A percentile compares a stretch with the other conserved stretches of the same genome.
phyloP scores from a whole-genome alignment of 2,888 invertebrate genomes.

The Bugula neritina region DNA sequence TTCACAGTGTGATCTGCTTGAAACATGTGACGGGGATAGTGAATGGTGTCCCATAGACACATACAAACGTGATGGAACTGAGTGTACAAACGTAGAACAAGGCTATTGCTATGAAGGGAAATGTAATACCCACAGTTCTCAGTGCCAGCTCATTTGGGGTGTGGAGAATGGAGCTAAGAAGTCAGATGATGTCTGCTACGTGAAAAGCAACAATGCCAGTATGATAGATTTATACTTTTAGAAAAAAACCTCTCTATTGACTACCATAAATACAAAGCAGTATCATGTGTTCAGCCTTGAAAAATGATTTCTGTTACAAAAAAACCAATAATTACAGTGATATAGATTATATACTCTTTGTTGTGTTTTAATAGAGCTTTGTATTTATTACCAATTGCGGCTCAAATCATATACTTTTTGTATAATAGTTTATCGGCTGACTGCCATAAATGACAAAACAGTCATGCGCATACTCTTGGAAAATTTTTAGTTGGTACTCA shows the following conservation, averaged over 20 bases:
- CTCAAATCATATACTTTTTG: too few species aligned
- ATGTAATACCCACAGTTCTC: constrained; percentile 81
- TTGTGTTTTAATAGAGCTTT: too few species aligned
- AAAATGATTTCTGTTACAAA: constrained; percentile 66
- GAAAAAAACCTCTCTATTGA: too few species aligned
- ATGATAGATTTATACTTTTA: too few species aligned
- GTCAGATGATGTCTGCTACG: constrained; percentile 73
- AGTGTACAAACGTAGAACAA: constrained; percentile 63
- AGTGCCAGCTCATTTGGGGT: constrained; percentile 90
- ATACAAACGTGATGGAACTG: constrained; percentile 78
- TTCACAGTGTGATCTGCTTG: constrained; percentile 89
- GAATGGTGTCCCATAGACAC: constrained; percentile 89
- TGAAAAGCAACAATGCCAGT: constrained; percentile 67
- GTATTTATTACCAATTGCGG: too few species aligned
- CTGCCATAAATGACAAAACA: too few species aligned
- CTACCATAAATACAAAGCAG: constrained; percentile 83
- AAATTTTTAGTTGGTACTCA: too few species aligned
- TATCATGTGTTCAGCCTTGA: constrained; percentile 76
- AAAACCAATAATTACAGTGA: constrained; percentile 70
- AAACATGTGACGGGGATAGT: constrained; percentile 86
- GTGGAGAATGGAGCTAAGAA: neutral
- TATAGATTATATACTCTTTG: too few species aligned
- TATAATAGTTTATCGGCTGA: too few species aligned
- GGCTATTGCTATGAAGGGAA: constrained; percentile 85
- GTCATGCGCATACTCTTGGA: too few species aligned